Conservation (phyloP, 2,888 invertebrate genomes). For the Sphecodes monilicornis region DNA sequence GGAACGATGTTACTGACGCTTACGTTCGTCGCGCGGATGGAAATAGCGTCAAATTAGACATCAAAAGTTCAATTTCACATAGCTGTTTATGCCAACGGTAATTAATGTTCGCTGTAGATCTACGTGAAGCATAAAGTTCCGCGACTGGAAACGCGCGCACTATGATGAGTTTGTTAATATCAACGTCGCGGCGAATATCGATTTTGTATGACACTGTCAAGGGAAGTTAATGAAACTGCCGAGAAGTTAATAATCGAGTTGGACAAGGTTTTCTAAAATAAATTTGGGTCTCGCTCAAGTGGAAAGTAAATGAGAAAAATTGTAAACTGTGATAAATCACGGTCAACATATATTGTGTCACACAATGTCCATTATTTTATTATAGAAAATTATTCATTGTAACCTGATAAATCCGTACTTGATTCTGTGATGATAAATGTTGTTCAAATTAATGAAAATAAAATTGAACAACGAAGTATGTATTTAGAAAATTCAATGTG, state of each 20-base stretch:
- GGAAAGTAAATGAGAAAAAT: neutral
- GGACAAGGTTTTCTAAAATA: neutral
- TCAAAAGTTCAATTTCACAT: conserved; percentile 39
- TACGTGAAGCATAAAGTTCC: conserved; percentile 16
- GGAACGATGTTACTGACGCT: neutral
- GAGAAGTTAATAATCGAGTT: conserved; percentile 29
- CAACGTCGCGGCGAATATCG: neutral
- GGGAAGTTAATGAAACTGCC: conserved; percentile 38
- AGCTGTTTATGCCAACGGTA: conserved; percentile 31
- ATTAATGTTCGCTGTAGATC: conserved; percentile 29
- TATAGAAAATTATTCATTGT: neutral
- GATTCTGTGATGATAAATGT: no score
- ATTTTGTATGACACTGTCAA: neutral
- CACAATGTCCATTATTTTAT: neutral
- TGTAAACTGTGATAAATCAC: neutral
- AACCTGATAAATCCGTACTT: no score
- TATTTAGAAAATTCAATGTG: no score
- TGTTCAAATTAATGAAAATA: neutral
- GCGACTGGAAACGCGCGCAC: neutral
- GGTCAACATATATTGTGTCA: neutral
- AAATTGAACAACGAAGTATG: neutral
- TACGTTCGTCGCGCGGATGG: neutral
- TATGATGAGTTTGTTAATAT: conserved; percentile 14
- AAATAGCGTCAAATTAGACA: conserved; percentile 19
- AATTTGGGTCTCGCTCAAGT: neutral